phyloP scores from a whole-genome alignment of 2,888 invertebrate species.

The Agonopterix heracliana region DNA sequence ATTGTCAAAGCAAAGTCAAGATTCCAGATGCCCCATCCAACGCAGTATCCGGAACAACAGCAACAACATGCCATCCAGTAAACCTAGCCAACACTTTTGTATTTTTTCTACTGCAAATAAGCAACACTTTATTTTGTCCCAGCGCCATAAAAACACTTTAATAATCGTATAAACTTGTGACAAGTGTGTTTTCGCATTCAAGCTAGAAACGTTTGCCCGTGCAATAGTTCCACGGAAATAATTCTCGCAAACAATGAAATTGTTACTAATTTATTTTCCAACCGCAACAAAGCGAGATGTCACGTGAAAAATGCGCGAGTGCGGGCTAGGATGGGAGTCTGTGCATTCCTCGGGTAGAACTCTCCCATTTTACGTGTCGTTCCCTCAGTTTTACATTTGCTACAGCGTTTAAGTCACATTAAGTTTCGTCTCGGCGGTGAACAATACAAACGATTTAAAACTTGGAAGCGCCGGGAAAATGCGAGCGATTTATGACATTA shows the following conservation, averaged over 20 bases:
- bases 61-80: no score
- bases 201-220: conserved; percentile 6
- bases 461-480: conserved; percentile 39
- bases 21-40: no score
- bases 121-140: no score
- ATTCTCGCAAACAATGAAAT: conserved; percentile 72
- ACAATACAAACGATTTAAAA: conserved; percentile 61
- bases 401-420: conserved; percentile 62
- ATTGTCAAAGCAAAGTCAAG: no score
- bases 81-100: no score
- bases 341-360: conserved; percentile 59
- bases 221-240: conserved; percentile 38
- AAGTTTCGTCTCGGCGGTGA: conserved; percentile 50
- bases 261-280: conserved; percentile 74
- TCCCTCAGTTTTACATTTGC: conserved; percentile 55
- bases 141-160: conserved; percentile 7
- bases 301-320: conserved; percentile 69
- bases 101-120: no score
- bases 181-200: conserved; percentile 10
- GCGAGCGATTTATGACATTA: conserved; percentile 58
- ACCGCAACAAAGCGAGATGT: conserved; percentile 74
- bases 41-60: no score
- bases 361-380: conserved; percentile 53
- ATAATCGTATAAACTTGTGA: conserved; percentile 15
- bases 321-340: conserved; percentile 48